phyloP scores from a whole-genome alignment of 1,140 invertebrate species.

The Drosophila nigromelanica region DNA sequence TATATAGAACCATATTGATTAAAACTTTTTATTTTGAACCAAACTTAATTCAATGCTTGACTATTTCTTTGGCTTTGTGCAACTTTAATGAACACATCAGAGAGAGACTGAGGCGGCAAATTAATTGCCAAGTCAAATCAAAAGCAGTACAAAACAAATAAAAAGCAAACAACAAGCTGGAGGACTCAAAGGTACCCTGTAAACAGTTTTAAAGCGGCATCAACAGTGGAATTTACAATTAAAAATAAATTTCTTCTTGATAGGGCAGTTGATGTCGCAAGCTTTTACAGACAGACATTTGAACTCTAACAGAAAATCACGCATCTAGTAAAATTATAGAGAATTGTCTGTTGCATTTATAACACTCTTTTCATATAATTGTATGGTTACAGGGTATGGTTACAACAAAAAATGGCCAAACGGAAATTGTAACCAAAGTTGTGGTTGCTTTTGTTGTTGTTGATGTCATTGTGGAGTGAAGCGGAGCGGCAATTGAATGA shows the following conservation, averaged over 20 bases:
- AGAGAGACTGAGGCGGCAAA: conserved; percentile 9
- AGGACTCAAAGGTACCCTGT: neutral
- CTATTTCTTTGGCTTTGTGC: conserved; percentile 15
- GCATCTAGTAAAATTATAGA: too few relatives aligned
- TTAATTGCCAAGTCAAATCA: conserved; percentile 33
- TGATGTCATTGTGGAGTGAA: conserved; percentile 32
- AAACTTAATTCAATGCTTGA: conserved; percentile 2
- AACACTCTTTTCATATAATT: too few relatives aligned
- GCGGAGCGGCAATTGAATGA: conserved; percentile 38
- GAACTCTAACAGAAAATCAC: too few relatives aligned
- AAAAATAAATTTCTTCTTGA: too few relatives aligned
- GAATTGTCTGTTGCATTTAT: too few relatives aligned
- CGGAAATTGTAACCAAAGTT: conserved; percentile 35
- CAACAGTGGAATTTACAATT: too few relatives aligned
- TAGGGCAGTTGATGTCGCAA: neutral
- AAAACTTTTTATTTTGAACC: conserved; percentile 16
- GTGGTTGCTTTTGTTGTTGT: conserved; percentile 26
- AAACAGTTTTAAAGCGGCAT: neutral
- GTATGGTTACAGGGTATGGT: conserved; percentile 21
- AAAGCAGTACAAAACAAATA: conserved; percentile 6
- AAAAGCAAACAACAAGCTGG: neutral
- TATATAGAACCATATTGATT: conserved; percentile 10
- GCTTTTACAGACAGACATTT: neutral
- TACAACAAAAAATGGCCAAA: conserved; percentile 4
- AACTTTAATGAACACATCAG: conserved; percentile 30